These are phyloP conservation scores for Himalopsyche anomala DNA, from an alignment of 2,888 invertebrate genomes.

Conservation along the genomic window DNA sequence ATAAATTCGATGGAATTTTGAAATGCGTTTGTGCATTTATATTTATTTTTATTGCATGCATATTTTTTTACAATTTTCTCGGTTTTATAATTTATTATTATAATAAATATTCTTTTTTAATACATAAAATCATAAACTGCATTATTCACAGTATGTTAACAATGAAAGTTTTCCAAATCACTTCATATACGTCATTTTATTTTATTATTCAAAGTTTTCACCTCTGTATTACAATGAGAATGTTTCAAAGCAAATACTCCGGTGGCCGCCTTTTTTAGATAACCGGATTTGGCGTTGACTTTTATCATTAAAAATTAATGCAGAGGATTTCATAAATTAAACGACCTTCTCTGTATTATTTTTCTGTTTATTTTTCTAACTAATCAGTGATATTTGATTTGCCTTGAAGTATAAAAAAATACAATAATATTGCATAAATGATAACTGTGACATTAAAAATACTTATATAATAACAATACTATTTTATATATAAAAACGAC, in stretches of 20 bases:
- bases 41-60: no score
- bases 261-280: neutral
- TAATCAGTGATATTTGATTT: neutral
- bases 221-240: neutral
- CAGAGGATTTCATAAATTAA: neutral
- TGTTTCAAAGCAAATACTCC: neutral
- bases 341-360: neutral
- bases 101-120: neutral
- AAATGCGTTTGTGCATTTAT: no score
- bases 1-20: no score
- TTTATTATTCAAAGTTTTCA: slow-evolving; percentile 9
- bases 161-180: neutral
- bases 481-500: no score
- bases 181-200: slow-evolving; percentile 5
- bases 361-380: neutral
- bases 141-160: neutral
- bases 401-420: no score
- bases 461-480: no score
- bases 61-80: no score
- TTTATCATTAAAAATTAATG: slow-evolving; percentile 27
- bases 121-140: neutral
- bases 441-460: no score
- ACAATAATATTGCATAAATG: no score
- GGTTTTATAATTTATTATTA: no score
- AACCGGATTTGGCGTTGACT: slow-evolving; percentile 1